phyloP scores from a whole-genome alignment of 1,140 invertebrate species.

The Brachionus calyciflorus region DNA sequence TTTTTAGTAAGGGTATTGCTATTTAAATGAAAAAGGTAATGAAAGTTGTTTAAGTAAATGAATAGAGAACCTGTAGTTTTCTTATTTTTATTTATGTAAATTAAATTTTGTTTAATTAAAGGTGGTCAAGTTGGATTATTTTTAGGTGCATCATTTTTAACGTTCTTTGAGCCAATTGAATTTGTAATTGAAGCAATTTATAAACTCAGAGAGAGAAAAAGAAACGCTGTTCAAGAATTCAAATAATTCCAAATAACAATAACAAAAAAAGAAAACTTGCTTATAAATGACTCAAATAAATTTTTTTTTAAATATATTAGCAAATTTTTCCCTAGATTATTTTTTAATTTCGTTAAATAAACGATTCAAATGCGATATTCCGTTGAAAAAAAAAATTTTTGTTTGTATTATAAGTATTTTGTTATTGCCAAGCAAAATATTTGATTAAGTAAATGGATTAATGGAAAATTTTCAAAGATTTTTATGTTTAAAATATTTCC shows the following conservation, averaged over 20 bases:
- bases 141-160: slow-evolving; percentile 13
- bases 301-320: too few species aligned
- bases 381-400: too few species aligned
- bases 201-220: background rate
- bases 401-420: too few species aligned
- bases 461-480: background rate
- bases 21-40: too few species aligned
- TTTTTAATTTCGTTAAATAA: too few species aligned
- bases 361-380: too few species aligned
- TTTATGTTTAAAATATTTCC: background rate
- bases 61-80: too few species aligned
- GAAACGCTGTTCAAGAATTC: background rate
- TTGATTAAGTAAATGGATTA: background rate
- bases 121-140: slow-evolving; percentile 33
- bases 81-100: background rate
- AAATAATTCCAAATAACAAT: background rate
- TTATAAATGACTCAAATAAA: too few species aligned
- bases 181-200: background rate
- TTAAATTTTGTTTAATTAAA: background rate
- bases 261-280: background rate
- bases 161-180: slow-evolving; percentile 21
- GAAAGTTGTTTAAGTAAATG: too few species aligned
- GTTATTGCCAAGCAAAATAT: too few species aligned
- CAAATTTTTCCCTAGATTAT: too few species aligned
- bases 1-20: too few species aligned